Base-by-base conservation (phyloP, 2,113 vertebrate genomes). In the Psephotus haematonotus region DNA sequence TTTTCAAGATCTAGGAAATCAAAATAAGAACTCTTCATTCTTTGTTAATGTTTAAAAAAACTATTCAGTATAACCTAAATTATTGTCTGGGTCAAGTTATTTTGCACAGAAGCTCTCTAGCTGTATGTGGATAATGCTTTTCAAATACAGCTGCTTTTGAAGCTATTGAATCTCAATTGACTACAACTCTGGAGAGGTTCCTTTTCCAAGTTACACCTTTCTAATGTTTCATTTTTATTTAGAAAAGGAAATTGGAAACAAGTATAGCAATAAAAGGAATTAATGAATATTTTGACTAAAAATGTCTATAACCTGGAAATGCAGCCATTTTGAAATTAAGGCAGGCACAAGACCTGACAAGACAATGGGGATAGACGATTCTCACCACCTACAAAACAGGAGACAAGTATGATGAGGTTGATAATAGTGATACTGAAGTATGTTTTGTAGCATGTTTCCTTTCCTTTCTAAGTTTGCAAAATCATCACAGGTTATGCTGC, bases 281-380 rank as follows among this genome's bases (percentile, higher is more conserved):
- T 88, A 88, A 70, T 63, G 53, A 88, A 88, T 88, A 88, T 70
- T 93, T 81, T 81, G 15, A 69, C 78, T 86, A 90, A 95, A 85
- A 90, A 46, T 92, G 90, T 37, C 55, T 83, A 16, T 67, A 94
- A 90, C 28, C 52, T 92, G 85, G 60, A 90, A 16, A 60, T 84
- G 74, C 43, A 94, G 35, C 72, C 88, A 92, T 94, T 96, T 91
- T 95, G 83, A 93, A 93, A 92, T 92, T 84, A 95, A 88, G 35
- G 35, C 60, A 88, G 78, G 60, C 50, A 82, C 4, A 11, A 84
- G 43, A 64, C 50, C 64, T 94, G 92, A 96, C 88, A 93, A 91
- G 64, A 88, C 90, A 95, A 95, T 93, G 65, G 46, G 35, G 9
- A 75, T 15, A 65, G 59, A 88, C 88, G 39, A 93, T 86, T 93